phyloP scores from a whole-genome alignment of 2,113 vertebrate genomes.

The Peromyscus leucopus region DNA sequence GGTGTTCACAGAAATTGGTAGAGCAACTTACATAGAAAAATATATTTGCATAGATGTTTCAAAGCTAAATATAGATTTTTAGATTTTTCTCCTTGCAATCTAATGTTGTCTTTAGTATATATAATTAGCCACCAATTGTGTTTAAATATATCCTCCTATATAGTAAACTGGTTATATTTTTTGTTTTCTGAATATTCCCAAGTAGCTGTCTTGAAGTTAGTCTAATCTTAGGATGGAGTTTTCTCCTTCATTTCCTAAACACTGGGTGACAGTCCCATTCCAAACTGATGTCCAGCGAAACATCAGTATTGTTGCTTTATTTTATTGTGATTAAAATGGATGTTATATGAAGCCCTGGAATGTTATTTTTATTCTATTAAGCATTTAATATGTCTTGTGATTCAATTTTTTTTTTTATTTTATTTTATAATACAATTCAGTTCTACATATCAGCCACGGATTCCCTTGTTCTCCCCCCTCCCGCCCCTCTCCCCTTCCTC shows the following conservation, averaged over 20 bases:
- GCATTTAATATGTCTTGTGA: conserved; percentile 61
- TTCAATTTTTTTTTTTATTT: neutral
- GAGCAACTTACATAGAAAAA: conserved; percentile 43
- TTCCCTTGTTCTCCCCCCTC: too few species aligned
- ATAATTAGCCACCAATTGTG: neutral
- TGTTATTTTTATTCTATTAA: conserved; percentile 74
- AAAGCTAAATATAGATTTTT: conserved; percentile 40
- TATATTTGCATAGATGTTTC: conserved; percentile 14
- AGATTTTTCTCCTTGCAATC: neutral
- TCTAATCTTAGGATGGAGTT: conserved; percentile 47
- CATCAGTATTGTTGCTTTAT: conserved; percentile 55
- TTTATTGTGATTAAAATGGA: conserved; percentile 65
- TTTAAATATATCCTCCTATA: conserved; percentile 38
- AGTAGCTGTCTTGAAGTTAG: conserved; percentile 54
- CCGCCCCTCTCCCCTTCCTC: too few species aligned
- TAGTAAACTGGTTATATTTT: neutral
- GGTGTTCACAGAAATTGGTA: neutral
- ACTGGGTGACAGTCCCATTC: neutral
- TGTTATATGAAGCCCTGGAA: conserved; percentile 57
- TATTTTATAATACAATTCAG: too few species aligned
- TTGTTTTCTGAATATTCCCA: conserved; percentile 22
- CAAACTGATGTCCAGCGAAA: conserved; percentile 5
- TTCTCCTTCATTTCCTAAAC: conserved; percentile 29
- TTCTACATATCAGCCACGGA: too few species aligned
- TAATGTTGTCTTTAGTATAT: neutral